These are phyloP conservation scores for Nomada hirtipes DNA, from an alignment of 2,888 invertebrate species.

Conservation along the genomic window DNA sequence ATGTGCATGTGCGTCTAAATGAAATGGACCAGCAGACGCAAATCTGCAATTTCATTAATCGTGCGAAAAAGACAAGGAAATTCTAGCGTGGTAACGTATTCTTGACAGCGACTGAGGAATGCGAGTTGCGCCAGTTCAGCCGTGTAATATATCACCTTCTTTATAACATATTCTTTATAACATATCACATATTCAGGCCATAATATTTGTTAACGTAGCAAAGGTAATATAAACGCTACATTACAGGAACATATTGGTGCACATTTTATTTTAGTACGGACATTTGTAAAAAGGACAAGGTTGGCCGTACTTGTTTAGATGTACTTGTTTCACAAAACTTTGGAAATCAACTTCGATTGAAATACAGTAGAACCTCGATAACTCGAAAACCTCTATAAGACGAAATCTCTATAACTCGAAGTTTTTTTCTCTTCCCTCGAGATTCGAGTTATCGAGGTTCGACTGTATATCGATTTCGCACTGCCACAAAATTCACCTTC, in stretches of 20 bases:
- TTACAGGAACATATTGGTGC: not conserved
- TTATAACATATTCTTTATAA: conserved; percentile 12
- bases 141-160: not conserved
- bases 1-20: not conserved
- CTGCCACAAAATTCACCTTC: too few species aligned
- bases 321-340: too few species aligned
- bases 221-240: not conserved
- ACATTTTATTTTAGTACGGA: not conserved
- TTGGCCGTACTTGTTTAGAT: too few species aligned
- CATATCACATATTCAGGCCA: conserved; percentile 5
- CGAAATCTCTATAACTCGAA: too few species aligned
- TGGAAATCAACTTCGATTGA: too few species aligned
- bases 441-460: too few species aligned
- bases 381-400: too few species aligned
- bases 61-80: conserved; percentile 28
- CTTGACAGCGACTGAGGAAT: conserved; percentile 29
- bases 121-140: conserved; percentile 4
- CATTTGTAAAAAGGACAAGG: too few species aligned
- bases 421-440: too few species aligned
- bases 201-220: conserved; percentile 11
- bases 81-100: conserved; percentile 14
- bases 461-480: too few species aligned
- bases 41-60: conserved; percentile 30
- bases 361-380: too few species aligned
- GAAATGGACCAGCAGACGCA: conserved; percentile 10